Conservation (phyloP, 2,888 invertebrate genomes). For the Saturnia japonica region DNA sequence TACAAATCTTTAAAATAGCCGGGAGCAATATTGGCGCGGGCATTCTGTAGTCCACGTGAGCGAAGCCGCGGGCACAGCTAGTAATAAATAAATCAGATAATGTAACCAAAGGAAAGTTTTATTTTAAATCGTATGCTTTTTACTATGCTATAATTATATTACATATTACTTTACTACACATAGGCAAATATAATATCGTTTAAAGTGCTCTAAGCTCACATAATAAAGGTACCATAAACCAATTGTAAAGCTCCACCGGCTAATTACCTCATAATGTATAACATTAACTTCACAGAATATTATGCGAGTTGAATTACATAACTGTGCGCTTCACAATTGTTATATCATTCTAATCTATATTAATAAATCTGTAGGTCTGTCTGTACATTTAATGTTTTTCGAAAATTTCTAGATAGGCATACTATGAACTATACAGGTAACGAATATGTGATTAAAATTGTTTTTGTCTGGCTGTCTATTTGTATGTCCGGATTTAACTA, state of each 20-base stretch:
- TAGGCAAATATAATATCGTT: neutral
- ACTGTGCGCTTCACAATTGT: conserved; percentile 32
- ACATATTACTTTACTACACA: neutral
- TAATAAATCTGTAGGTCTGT: too few relatives aligned
- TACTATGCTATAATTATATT: neutral
- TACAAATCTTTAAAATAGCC: too few relatives aligned
- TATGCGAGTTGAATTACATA: conserved; percentile 31
- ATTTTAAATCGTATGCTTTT: too few relatives aligned
- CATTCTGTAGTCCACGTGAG: too few relatives aligned
- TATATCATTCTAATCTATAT: neutral
- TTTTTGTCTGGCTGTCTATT: too few relatives aligned
- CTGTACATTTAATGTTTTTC: neutral
- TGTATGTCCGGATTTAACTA: too few relatives aligned
- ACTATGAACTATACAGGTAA: too few relatives aligned
- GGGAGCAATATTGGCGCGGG: too few relatives aligned
- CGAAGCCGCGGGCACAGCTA: too few relatives aligned
- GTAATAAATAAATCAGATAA: too few relatives aligned
- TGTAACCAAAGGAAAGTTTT: neutral
- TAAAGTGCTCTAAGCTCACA: conserved; percentile 8
- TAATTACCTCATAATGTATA: conserved; percentile 37
- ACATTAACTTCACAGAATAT: conserved; percentile 38
- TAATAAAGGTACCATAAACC: conserved; percentile 29
- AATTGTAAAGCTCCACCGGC: conserved; percentile 38
- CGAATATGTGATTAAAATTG: too few relatives aligned
- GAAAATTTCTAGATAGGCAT: too few relatives aligned